A percentile compares a stretch with the other conserved stretches of the same genome.
Evolutionary conservation across 2,797 vertebrate species (phyloP).

Genomic region (Tarsius wallacei): DNA sequence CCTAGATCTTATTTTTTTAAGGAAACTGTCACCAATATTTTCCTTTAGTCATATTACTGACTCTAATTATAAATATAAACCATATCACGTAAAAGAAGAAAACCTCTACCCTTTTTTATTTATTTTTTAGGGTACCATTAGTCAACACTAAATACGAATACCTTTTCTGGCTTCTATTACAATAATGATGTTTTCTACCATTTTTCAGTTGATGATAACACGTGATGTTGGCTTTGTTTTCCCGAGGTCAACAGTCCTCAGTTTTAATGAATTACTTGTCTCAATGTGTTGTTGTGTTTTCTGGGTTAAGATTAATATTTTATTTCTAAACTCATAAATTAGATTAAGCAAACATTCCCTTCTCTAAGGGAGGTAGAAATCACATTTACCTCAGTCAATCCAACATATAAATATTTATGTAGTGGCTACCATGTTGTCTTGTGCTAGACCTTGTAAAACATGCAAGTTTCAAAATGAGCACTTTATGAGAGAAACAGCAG

Average conservation of each 20-base stretch:
- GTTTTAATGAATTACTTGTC: background rate
- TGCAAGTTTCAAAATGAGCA: background rate
- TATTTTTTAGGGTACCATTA: background rate
- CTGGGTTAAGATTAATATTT: background rate
- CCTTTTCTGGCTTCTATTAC: background rate
- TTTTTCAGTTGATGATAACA: background rate
- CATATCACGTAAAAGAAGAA: background rate
- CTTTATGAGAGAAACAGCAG: background rate
- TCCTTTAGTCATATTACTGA: background rate
- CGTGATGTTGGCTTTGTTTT: background rate
- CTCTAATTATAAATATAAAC: background rate
- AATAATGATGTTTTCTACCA: background rate
- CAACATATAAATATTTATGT: background rate
- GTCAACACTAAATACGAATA: background rate
- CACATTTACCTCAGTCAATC: background rate
- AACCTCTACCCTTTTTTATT: background rate
- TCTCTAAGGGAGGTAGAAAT: background rate
- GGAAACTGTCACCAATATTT: background rate
- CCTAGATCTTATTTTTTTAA: background rate
- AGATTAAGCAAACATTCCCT: background rate
- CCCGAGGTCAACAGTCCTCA: background rate
- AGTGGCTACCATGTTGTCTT: background rate
- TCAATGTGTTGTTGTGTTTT: background rate
- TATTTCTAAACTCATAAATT: conserved; percentile 25
- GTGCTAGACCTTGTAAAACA: background rate